Evolutionary conservation across 2,797 vertebrate genomes (phyloP).

Genomic region (Mormyrus hasselquistii): DNA sequence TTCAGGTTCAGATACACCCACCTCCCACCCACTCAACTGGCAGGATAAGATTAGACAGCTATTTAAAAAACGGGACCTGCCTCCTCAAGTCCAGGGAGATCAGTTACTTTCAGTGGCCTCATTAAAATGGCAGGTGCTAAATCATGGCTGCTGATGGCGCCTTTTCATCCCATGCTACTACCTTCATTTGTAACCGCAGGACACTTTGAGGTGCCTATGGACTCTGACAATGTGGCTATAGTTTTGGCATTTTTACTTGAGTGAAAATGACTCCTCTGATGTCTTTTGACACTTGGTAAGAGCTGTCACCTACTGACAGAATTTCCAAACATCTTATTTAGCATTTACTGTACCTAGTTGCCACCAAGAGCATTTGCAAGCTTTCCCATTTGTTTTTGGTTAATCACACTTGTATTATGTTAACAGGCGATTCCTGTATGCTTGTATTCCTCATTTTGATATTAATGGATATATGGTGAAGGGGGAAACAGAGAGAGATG

Average conservation of each 20-base stretch:
- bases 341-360: not conserved
- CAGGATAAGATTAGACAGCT: constrained; percentile 68
- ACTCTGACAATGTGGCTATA: not conserved
- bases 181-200: not conserved
- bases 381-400: not conserved
- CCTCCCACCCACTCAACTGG: constrained; percentile 38
- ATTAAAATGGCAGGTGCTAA: constrained; percentile 55
- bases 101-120: constrained; percentile 59
- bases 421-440: constrained; percentile 1
- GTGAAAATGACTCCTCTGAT: not conserved
- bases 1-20: constrained; percentile 43
- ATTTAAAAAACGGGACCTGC: constrained; percentile 51
- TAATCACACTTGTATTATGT: not conserved
- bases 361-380: not conserved
- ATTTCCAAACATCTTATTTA: not conserved
- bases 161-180: not conserved
- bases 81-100: constrained; percentile 58
- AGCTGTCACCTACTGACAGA: not conserved
- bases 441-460: not conserved
- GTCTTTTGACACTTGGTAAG: not conserved
- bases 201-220: not conserved
- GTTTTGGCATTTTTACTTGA: not conserved
- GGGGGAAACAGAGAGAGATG: not conserved
- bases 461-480: not conserved
- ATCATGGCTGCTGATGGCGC: constrained; percentile 42